These are phyloP conservation scores for Lepus americanus DNA, from an alignment of 2,113 vertebrate species.

Conservation along the genomic window DNA sequence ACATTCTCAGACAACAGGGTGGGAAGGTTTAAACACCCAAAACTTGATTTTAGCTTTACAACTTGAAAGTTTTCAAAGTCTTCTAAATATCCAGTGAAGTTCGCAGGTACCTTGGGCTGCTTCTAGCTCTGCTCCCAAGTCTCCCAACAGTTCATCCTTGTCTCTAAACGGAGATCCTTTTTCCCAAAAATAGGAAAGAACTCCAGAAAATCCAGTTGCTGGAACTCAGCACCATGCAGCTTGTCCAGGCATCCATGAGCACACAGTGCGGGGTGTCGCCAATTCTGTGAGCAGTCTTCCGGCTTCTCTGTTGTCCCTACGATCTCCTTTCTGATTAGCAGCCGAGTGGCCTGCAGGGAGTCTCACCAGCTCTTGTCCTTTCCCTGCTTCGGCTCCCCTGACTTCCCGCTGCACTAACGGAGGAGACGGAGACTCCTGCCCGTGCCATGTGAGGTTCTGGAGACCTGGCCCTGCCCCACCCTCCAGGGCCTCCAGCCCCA, in stretches of 20 bases:
- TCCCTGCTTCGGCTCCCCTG: neutral
- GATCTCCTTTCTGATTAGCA: neutral
- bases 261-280: neutral
- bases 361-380: neutral
- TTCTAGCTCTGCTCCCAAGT: neutral
- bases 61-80: slow-evolving; percentile 18
- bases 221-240: neutral
- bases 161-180: neutral
- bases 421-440: neutral
- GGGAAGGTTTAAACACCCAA: neutral
- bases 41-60: neutral
- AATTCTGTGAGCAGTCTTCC: neutral
- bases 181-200: neutral
- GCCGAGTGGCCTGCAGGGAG: neutral
- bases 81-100: neutral
- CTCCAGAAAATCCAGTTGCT: neutral
- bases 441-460: neutral
- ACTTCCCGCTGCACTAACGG: neutral
- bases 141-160: neutral
- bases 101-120: neutral
- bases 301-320: neutral
- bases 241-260: no score
- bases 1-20: neutral
- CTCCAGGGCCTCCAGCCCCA: neutral
- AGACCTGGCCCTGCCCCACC: neutral